Evolutionary conservation across 2,113 vertebrate species (phyloP), one percentile per base, ranked within the genome.

Genomic region (Gobio gobio): DNA sequence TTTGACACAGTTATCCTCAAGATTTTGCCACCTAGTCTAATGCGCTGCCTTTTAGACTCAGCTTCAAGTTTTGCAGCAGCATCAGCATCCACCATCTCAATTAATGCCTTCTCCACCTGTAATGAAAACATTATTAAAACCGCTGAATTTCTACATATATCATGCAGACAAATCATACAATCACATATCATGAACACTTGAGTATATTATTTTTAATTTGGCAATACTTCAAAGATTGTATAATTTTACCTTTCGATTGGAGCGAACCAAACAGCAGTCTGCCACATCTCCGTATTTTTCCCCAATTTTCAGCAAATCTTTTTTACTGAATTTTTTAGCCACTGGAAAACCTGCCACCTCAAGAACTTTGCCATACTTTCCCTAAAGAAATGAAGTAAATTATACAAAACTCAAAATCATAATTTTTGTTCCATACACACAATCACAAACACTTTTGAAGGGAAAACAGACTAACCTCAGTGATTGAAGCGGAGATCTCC

Each of bases 51-150:
- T 12, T 1, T 64, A 29, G 91, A 83, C 22, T 84, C 82, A 9
- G 20, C n/a, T 5, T 64, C 88, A 0, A 82, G 89, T 82, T 43
- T 86, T 3, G n/a, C 4, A 22, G 92, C 92, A 22, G 92, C 91
- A 0, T 85, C 61, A 0, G 88, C 58, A 2, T 73, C 87, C 1
- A 84, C 91, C 93, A 94, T 93, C 49, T 94, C 91, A 3, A 94
- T 87, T 64, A 93, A 93, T 63, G 87, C 91, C 91, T 94, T 86
- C 75, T 83, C 81, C 47, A 72, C 49, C 81, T 83, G 87, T 89
- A 61, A 85, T 3, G 40, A 77, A 83, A 47, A 13, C 33, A 59
- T 33, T 7, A 72, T 43, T 49, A 74, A 74, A 10, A 12, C 12
- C 3, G 22, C 2, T 12, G 9, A 63, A 49, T 49, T 43, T 72